Conservation (phyloP, 2,888 invertebrate species). For the Mesorhabditis sp. region DNA sequence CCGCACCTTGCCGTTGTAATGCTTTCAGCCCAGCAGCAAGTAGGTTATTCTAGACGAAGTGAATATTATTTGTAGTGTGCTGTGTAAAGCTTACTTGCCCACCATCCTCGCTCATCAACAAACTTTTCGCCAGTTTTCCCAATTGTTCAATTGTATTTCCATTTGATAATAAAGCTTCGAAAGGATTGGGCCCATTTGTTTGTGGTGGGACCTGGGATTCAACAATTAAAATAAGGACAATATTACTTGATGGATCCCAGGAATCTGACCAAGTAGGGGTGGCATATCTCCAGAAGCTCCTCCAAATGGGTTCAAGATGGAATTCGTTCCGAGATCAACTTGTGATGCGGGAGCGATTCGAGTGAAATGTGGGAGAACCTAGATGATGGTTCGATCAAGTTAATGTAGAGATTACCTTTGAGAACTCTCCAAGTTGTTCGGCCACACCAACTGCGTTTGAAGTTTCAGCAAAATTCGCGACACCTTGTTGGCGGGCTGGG, state of each 20-base stretch:
- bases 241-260: neutral
- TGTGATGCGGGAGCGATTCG: neutral
- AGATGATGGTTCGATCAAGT: neutral
- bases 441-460: neutral
- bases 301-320: neutral
- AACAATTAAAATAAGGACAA: neutral
- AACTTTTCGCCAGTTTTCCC: constrained; percentile 47
- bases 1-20: constrained; percentile 16
- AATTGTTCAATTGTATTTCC: constrained; percentile 36
- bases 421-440: neutral
- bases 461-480: constrained; percentile 1
- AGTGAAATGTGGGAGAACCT: neutral
- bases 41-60: constrained; percentile 10
- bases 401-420: neutral
- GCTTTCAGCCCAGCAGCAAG: neutral
- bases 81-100: constrained; percentile 16
- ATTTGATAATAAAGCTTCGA: constrained; percentile 25
- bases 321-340: neutral
- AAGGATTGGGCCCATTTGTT: constrained; percentile 8
- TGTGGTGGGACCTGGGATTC: neutral
- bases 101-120: constrained; percentile 32
- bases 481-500: neutral
- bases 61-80: constrained; percentile 10
- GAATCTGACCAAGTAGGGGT: neutral
- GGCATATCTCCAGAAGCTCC: neutral